Evolutionary conservation across 2,797 vertebrate genomes (phyloP), one percentile per base, ranked within the genome.

Genomic region (Acropternis orthonyx): DNA sequence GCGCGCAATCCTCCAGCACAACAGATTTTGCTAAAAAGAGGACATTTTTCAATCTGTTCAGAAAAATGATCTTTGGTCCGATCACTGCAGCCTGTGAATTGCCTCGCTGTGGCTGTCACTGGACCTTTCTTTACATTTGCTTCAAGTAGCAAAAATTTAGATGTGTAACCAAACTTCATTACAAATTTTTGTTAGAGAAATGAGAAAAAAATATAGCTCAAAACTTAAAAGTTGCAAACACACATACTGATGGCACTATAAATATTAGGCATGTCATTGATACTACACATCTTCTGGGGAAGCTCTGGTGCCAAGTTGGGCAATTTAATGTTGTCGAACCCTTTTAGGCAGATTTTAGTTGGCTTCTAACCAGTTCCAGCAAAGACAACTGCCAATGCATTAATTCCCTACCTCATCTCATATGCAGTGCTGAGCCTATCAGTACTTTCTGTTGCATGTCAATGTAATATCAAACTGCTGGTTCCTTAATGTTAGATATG

Each of bases 331-430:
- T 78, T 94, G 97, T 97, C 97, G 96, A 98, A 97, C 97, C 96
- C 98, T 98, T 97, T 96, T 97, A 97, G 97, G 96, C 95, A 98
- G 97, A 97, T 96, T 97, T 97, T 96, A 97, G 95, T 98, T 98
- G 97, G 97, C 96, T 97, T 96, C 96, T 96, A 97, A 97, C 97
- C 97, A 98, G 96, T 97, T 97, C 95, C 97, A 98, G 97, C 95
- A 96, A 96, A 96, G 97, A 95, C 93, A 95, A 97, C 92, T 96
- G 96, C 97, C 97, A 97, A 92, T 69, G 96, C 96, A 96, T 97
- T 97, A 97, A 98, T 97, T 97, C 96, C 93, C 90, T 95, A 92
- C 94, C 96, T 97, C 97, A 97, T 97, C 97, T 97, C 24, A 34
- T 97, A 97, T 97, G 96, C 96, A 96, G 85, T 81, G 94, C 77